Percentiles rank a stretch among this genome's conserved stretches.
Evolutionary conservation across 2,888 invertebrate species (phyloP).

Genomic region (Lasioglossum oenotherae): DNA sequence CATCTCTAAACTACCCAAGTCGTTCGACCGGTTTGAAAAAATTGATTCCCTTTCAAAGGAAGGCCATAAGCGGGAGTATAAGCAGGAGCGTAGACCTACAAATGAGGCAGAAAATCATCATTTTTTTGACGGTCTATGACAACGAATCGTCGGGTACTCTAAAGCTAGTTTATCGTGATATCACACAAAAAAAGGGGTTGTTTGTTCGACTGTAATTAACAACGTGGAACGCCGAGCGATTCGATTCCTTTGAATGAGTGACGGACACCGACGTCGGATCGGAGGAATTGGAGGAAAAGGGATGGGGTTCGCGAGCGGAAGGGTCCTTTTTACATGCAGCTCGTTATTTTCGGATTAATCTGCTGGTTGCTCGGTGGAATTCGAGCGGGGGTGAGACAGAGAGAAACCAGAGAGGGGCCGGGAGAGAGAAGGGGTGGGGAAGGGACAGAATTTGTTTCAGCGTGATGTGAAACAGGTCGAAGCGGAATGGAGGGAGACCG

Average conservation of each 20-base stretch:
- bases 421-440: not conserved
- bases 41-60: not conserved
- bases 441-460: slow-evolving; percentile 39
- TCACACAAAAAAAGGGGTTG: slow-evolving; percentile 14
- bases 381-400: slow-evolving; percentile 1
- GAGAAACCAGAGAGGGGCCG: not conserved
- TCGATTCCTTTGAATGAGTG: slow-evolving; percentile 60
- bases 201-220: slow-evolving; percentile 53
- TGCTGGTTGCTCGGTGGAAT: slow-evolving; percentile 42
- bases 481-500: slow-evolving; percentile 27
- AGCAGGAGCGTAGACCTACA: not conserved
- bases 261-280: slow-evolving; percentile 37
- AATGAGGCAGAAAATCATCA: not conserved
- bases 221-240: not conserved
- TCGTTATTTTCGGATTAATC: slow-evolving; percentile 71
- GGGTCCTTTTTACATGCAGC: slow-evolving; percentile 48
- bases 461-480: slow-evolving; percentile 40
- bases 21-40: not conserved
- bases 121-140: not conserved
- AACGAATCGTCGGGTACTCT: not conserved
- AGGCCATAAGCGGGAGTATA: too few species aligned
- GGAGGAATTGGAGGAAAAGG: slow-evolving; percentile 47
- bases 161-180: slow-evolving; percentile 5
- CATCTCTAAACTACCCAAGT: not conserved
- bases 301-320: not conserved